phyloP scores from a whole-genome alignment of 2,888 invertebrate species.

The Drosophila dives region DNA sequence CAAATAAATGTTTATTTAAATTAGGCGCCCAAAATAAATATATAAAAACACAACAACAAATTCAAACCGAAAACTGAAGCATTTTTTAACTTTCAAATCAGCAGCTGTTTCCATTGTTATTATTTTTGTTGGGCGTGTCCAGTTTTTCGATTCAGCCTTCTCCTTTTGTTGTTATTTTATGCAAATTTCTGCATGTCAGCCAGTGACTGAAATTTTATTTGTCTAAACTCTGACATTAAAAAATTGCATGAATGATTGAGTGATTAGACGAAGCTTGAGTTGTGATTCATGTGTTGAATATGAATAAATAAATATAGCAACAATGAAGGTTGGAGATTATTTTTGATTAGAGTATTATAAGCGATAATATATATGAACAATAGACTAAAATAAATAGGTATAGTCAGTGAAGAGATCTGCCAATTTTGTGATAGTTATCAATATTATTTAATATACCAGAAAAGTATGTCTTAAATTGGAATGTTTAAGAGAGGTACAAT shows the following conservation, averaged over 20 bases:
- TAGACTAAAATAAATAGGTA: not conserved
- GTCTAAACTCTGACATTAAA: slow-evolving; percentile 23
- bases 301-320: not conserved
- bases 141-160: slow-evolving; percentile 9
- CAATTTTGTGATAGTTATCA: not conserved
- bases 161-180: slow-evolving; percentile 59
- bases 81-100: slow-evolving; percentile 67
- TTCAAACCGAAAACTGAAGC: slow-evolving; percentile 61
- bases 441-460: not conserved
- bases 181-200: slow-evolving; percentile 50
- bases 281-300: not conserved
- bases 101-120: slow-evolving; percentile 12
- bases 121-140: slow-evolving; percentile 42
- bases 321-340: not conserved
- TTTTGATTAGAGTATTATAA: not conserved
- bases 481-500: not conserved
- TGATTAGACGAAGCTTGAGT: slow-evolving; percentile 7
- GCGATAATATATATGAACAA: not conserved
- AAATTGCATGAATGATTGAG: slow-evolving; percentile 6
- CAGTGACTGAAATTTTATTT: slow-evolving; percentile 35
- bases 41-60: slow-evolving; percentile 23
- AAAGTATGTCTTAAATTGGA: not conserved
- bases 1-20: slow-evolving; percentile 81
- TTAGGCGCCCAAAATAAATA: slow-evolving; percentile 67
- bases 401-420: not conserved